Percentiles rank a stretch among this genome's conserved stretches.
Conservation (phyloP, 2,888 invertebrate genomes). For the Hetaerina titia region DNA sequence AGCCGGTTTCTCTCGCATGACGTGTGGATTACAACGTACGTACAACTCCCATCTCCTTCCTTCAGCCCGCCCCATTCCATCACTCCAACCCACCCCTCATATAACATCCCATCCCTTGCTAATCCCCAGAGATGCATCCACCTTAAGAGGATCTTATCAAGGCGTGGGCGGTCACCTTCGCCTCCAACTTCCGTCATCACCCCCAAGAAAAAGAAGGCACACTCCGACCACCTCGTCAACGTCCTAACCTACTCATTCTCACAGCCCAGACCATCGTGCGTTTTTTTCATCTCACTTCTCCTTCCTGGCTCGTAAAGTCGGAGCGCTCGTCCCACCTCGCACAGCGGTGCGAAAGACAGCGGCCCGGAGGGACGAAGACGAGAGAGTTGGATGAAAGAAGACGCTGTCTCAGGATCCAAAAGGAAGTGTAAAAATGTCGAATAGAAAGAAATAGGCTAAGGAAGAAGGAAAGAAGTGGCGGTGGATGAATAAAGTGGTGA, state of each 20-base stretch:
- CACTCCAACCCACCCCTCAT: not conserved
- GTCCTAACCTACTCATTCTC: not conserved
- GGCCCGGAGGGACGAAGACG: not conserved
- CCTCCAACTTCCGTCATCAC: not conserved
- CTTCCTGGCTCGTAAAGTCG: too few species aligned
- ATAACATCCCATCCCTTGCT: too few species aligned
- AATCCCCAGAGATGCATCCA: too few species aligned
- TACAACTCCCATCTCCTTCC: too few species aligned
- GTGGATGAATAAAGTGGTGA: not conserved
- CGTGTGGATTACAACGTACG: too few species aligned
- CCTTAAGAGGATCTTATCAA: too few species aligned
- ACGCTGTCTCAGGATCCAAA: not conserved
- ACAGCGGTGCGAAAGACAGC: not conserved
- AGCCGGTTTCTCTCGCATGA: too few species aligned
- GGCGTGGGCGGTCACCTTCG: not conserved
- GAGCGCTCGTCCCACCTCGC: not conserved
- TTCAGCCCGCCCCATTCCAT: not conserved
- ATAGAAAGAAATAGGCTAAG: not conserved
- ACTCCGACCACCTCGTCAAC: not conserved
- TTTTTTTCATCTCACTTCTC: too few species aligned
- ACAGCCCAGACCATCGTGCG: too few species aligned
- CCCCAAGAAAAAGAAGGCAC: not conserved
- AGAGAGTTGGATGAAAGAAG: not conserved
- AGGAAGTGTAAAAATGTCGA: not conserved
- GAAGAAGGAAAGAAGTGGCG: not conserved